Evolutionary conservation across 2,888 invertebrate genomes (phyloP), one percentile per base, ranked within the genome.

Genomic region (Drosophila cognata): DNA sequence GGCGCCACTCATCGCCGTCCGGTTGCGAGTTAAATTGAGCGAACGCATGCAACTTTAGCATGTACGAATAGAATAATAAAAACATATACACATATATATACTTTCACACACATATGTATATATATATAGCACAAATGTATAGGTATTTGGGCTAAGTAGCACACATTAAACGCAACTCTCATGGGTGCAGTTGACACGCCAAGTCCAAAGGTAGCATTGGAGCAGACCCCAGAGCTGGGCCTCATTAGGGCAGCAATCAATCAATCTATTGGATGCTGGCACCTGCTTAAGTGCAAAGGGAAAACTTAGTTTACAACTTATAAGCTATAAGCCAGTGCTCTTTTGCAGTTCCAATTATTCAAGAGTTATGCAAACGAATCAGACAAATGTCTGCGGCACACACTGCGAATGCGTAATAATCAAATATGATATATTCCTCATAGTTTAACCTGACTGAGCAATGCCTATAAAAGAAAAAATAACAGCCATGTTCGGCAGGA

Each of bases 11-110:
- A 65, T 46, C 41, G 41, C 57, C 46, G 69, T 73, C 70, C 79
- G 56, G 75, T 48, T 71, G 64, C 55, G 38, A 73, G 77, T 66
- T 77, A 79, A 87, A 85, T 87, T 84, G 84, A 77, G 82, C 71
- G 72, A 74, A 79, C 76, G 64, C 84, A 84, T 81, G 89, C 86
- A 87, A 87, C 78, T 85, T 65, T 62, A 56, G 73, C 64, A 74
- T 52, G 6, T 46, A 46, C 16, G 46, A 56, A 52, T 53, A 71
- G 62, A 65, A 71, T 72, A 69, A 84, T 77, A 87, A 77, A 89
- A 86, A 72, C 72, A 60, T 68, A 63, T 28, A 62, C n/a, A 31
- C 21, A 31, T 6, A 51, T 16, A 56, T 6, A 29, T 7, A 21
- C 41, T 28, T 6, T 8, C 16, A 11, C 50, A 38, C 8, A 13